Evolutionary conservation across 1,140 invertebrate species (phyloP).

Genomic region (Phymastichus coffea): DNA sequence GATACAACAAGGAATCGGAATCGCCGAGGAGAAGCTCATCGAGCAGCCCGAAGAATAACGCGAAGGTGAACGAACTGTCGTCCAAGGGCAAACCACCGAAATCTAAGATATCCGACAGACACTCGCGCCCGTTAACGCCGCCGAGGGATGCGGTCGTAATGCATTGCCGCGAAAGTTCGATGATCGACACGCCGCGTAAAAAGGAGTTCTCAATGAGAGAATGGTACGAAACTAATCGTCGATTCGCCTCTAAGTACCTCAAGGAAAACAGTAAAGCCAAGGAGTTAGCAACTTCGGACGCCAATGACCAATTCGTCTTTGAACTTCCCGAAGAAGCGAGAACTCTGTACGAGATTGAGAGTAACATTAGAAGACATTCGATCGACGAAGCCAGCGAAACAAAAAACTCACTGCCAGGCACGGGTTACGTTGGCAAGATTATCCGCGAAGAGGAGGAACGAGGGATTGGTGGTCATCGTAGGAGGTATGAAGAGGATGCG

Average conservation of each 20-base stretch:
- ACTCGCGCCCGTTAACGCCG: slow-evolving; percentile 46
- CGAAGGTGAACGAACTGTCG: slow-evolving; percentile 21
- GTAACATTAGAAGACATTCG: slow-evolving; percentile 19
- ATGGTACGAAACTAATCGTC: slow-evolving; percentile 45
- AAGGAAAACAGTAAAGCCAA: slow-evolving; percentile 32
- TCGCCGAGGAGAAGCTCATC: slow-evolving; percentile 1
- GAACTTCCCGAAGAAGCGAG: slow-evolving; percentile 4
- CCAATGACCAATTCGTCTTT: slow-evolving; percentile 22
- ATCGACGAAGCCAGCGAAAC: neutral
- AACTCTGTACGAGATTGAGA: slow-evolving; percentile 14
- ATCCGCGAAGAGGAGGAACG: neutral
- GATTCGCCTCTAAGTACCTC: slow-evolving; percentile 37
- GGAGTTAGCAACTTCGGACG: slow-evolving; percentile 14
- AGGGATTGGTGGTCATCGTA: neutral
- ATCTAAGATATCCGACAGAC: slow-evolving; percentile 32
- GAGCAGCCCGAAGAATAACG: slow-evolving; percentile 3
- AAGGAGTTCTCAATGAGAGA: slow-evolving; percentile 32
- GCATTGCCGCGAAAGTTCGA: neutral
- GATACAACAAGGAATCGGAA: no score
- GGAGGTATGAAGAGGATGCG: neutral
- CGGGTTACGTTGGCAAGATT: neutral
- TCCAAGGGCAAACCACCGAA: slow-evolving; percentile 14
- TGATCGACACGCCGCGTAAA: neutral
- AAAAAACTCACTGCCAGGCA: neutral
- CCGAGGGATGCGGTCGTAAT: slow-evolving; percentile 20